Percentiles rank a stretch among this genome's conserved stretches.
phyloP scores from a whole-genome alignment of 2,888 invertebrate species.

The Synergus japonicus region DNA sequence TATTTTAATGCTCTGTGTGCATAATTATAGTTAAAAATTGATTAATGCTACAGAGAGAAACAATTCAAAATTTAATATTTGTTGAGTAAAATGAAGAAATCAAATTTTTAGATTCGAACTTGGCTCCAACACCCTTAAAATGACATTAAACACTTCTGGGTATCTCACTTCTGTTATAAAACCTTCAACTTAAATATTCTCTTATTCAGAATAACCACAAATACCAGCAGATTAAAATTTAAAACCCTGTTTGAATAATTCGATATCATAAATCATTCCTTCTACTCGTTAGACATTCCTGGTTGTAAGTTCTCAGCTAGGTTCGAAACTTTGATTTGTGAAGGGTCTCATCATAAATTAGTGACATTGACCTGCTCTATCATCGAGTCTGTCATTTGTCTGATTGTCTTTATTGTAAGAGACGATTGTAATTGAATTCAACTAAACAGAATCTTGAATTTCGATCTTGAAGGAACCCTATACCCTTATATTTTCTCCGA shows the following conservation, averaged over 20 bases:
- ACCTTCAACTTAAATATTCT: neutral
- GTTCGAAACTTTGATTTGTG: neutral
- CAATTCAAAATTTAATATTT: too few species aligned
- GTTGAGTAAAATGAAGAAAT: too few species aligned
- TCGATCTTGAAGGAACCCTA: neutral
- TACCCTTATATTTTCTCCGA: neutral
- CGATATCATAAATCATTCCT: neutral
- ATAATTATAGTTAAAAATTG: too few species aligned
- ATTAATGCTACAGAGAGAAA: too few species aligned
- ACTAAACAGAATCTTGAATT: neutral
- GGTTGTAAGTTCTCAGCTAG: constrained; percentile 4
- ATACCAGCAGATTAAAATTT: neutral
- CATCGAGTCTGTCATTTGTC: neutral
- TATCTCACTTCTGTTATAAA: neutral
- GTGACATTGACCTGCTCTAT: neutral
- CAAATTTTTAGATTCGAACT: too few species aligned
- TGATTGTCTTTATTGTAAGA: neutral
- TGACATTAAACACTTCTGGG: too few species aligned
- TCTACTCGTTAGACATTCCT: constrained; percentile 9
- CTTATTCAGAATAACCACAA: neutral
- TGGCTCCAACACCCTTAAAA: too few species aligned
- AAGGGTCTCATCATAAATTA: neutral
- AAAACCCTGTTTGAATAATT: constrained; percentile 16
- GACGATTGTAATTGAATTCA: neutral
- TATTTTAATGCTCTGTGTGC: too few species aligned